Base-by-base conservation (phyloP, 1,140 invertebrate species). In the Catajapyx aquilonaris region DNA sequence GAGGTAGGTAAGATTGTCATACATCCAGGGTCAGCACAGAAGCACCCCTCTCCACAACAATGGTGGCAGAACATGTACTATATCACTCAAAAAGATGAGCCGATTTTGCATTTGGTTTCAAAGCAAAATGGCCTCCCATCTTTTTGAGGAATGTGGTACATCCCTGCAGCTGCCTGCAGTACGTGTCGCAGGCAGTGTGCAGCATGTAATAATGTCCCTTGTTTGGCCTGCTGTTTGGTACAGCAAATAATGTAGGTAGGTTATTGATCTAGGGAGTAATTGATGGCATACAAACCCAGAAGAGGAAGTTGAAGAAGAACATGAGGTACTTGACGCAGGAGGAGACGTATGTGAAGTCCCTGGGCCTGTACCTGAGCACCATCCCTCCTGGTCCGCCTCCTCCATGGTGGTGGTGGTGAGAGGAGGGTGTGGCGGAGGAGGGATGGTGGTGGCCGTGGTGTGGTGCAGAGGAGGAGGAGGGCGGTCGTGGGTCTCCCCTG, bases 271-370 rank as follows among this genome's bases (percentile, higher is more conserved):
- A 31, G 18, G 20, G 35, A 25, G 48, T 4, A 44, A 37, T 39
- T 20, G 21, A 16, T 10, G 20, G 1, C 20, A 16, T 30, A 34
- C 72, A 70, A 59, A 84, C 81, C 85, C 84, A 90, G 59, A 88
- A 87, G 43, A 87, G 61, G 56, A 91, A 87, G 62, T 91, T 91
- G 39, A 88, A 66, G 52, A 86, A 64, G 60, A 91, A 90, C 55
- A 91, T 85, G 65, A 86, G 76, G 53, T 88, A 91, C 59, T 91
- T 91, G 5, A 87, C 78, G 57, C 81, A 86, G n/a, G 81, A 76
- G 50, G 79, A 87, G 37, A 85, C 79, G 54, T 81, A 81, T 2
- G 69, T 73, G 44, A 69, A 71, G 48, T 62, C 60, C 47, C 65
- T 62, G 41, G 57, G 55, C n/a, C n/a, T n/a, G n/a, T n/a, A n/a